These are phyloP conservation scores for Drepana arcuata DNA, from an alignment of 1,140 invertebrate genomes.

Conservation along the genomic window DNA sequence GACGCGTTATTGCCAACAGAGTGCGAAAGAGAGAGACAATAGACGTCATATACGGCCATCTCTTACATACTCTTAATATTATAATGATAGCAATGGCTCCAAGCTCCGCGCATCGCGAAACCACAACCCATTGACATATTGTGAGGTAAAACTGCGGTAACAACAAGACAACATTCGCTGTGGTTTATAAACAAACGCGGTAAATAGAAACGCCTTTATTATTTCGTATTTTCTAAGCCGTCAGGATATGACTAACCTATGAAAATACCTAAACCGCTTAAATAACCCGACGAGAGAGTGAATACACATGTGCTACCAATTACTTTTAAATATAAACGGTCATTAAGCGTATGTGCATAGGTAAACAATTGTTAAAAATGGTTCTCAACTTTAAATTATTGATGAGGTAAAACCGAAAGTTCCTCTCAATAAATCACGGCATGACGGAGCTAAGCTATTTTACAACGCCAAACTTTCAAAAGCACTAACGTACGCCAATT, in stretches of 20 bases:
- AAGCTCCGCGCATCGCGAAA: slow-evolving; percentile 6
- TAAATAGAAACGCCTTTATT: neutral
- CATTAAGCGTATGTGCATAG: slow-evolving; percentile 1
- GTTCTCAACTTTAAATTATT: neutral
- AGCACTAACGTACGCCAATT: neutral
- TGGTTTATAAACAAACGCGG: too few relatives aligned
- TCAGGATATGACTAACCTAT: slow-evolving; percentile 1
- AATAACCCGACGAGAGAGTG: too few relatives aligned
- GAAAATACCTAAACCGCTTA: slow-evolving; percentile 4
- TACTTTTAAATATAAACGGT: too few relatives aligned
- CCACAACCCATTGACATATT: slow-evolving; percentile 12
- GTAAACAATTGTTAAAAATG: neutral
- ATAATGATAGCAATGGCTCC: neutral
- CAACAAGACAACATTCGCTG: slow-evolving; percentile 5
- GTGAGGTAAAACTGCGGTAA: slow-evolving; percentile 10
- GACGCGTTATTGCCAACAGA: too few relatives aligned
- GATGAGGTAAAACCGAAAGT: too few relatives aligned
- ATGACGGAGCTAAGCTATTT: too few relatives aligned
- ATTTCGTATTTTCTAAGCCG: slow-evolving; percentile 2
- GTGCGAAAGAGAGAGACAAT: too few relatives aligned
- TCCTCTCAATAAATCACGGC: too few relatives aligned
- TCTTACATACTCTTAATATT: too few relatives aligned
- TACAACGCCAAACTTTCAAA: neutral
- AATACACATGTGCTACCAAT: too few relatives aligned
- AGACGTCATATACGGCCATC: too few relatives aligned